Evolutionary conservation across 2,797 vertebrate species (phyloP).

Genomic region (Coendou prehensilis): DNA sequence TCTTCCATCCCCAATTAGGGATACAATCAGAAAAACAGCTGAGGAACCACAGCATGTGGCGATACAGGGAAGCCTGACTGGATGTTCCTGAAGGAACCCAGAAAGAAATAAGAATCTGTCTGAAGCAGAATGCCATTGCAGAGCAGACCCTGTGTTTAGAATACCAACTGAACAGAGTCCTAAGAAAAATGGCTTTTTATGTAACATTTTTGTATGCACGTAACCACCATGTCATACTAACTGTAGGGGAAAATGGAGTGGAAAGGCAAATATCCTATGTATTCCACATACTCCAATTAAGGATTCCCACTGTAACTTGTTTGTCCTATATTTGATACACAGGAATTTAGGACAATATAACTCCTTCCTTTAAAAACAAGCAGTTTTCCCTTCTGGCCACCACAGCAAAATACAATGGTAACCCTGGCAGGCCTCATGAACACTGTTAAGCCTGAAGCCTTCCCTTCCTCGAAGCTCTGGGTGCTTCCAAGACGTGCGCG

Average conservation of each 20-base stretch:
- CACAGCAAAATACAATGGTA: constrained; percentile 67
- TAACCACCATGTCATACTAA: constrained; percentile 12
- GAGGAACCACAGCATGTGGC: background rate
- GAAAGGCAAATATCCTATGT: constrained; percentile 27
- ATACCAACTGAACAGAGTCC: background rate
- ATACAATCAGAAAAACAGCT: background rate
- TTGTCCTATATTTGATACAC: constrained; percentile 82
- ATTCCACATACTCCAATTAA: constrained; percentile 46
- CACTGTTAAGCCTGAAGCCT: constrained; percentile 92
- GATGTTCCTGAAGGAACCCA: background rate
- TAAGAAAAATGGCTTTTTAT: constrained; percentile 5
- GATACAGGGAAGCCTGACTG: background rate
- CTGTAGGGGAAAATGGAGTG: background rate
- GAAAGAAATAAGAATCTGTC: background rate
- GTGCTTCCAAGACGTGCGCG: constrained; percentile 89
- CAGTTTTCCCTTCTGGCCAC: constrained; percentile 78
- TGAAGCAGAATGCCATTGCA: background rate
- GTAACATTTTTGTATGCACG: constrained; percentile 26
- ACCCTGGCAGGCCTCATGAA: constrained; percentile 84
- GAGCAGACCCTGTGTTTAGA: background rate
- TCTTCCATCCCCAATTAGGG: background rate
- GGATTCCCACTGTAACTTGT: constrained; percentile 71
- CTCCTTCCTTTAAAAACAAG: constrained; percentile 84
- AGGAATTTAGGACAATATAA: constrained; percentile 87
- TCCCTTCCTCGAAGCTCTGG: constrained; percentile 92